phyloP scores from a whole-genome alignment of 2,113 vertebrate species.

The Siniperca knerii region DNA sequence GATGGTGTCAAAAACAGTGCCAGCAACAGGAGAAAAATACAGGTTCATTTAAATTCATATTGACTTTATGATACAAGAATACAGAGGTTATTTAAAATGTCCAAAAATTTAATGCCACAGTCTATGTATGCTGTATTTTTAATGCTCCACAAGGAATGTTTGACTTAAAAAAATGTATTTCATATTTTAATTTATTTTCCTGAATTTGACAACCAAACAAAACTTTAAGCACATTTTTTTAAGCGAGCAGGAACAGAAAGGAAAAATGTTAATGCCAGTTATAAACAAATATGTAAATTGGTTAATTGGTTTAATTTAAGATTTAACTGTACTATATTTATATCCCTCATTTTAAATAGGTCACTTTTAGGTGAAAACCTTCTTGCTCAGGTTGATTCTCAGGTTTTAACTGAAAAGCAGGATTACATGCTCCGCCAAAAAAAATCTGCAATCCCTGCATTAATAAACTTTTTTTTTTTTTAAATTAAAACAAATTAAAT shows the following conservation, averaged over 20 bases:
- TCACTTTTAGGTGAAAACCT: neutral
- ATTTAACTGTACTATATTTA: neutral
- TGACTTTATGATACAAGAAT: neutral
- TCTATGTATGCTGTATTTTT: neutral
- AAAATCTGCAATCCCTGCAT: neutral
- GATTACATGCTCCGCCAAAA: neutral
- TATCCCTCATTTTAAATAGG: neutral
- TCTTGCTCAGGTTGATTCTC: neutral
- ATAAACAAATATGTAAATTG: neutral
- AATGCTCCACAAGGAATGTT: neutral
- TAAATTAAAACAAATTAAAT: neutral
- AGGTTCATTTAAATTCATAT: neutral
- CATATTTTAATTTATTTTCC: neutral
- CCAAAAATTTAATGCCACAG: neutral
- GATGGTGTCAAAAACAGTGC: neutral
- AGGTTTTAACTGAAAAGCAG: neutral
- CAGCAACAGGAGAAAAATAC: neutral
- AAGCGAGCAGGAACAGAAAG: neutral
- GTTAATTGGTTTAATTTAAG: neutral
- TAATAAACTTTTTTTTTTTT: neutral
- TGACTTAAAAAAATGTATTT: neutral
- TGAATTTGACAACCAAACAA: neutral
- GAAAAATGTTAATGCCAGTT: neutral
- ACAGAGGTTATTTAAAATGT: slow-evolving; percentile 1
- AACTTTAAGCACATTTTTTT: neutral